phyloP scores from a whole-genome alignment of 35 echinoderm and acorn worm genomes.

The Apostichopus californicus region DNA sequence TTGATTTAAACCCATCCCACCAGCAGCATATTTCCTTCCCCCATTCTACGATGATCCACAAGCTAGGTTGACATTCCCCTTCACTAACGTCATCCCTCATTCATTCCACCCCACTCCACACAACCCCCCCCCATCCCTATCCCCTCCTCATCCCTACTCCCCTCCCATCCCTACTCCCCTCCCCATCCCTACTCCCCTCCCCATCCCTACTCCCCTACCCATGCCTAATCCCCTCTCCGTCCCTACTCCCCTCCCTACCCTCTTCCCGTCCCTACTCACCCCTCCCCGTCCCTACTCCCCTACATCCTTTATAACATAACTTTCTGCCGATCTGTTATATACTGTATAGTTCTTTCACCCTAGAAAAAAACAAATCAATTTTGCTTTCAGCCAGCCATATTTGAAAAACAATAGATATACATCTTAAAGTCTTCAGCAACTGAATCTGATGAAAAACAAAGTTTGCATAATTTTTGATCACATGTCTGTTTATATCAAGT shows the following conservation, averaged over 20 bases:
- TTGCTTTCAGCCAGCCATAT: neutral
- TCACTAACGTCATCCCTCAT: too few relatives aligned
- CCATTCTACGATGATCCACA: too few relatives aligned
- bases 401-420: too few relatives aligned
- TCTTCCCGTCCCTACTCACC: neutral
- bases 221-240: neutral
- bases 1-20: too few relatives aligned
- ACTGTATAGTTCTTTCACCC: neutral
- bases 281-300: neutral
- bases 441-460: neutral
- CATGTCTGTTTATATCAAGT: neutral
- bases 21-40: too few relatives aligned
- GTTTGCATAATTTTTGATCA: neutral
- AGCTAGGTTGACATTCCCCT: too few relatives aligned
- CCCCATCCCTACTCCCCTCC: neutral
- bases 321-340: too few relatives aligned
- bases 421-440: neutral
- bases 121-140: neutral
- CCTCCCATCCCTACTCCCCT: neutral
- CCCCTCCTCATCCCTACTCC: neutral
- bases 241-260: neutral
- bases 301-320: too few relatives aligned
- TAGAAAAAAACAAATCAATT: neutral
- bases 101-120: neutral
- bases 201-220: neutral